Evolutionary conservation across 2,113 vertebrate species (phyloP).

Genomic region (Melanostigma gelatinosum): DNA sequence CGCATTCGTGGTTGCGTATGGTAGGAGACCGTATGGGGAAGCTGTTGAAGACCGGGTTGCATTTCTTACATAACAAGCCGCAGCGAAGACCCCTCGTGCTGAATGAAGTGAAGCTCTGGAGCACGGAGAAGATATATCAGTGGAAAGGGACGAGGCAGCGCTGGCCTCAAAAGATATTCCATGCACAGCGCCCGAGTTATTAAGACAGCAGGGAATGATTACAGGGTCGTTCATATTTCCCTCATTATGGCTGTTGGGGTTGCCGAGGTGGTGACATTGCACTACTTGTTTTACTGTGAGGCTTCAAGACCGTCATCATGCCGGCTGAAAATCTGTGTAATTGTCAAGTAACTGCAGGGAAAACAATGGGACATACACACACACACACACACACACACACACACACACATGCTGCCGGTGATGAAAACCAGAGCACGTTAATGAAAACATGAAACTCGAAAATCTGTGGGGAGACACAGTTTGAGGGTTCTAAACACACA

Average conservation of each 20-base stretch:
- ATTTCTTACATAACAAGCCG: conserved; percentile 61
- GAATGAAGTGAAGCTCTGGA: conserved; percentile 42
- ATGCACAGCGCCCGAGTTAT: conserved; percentile 35
- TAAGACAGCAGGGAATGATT: conserved; percentile 64
- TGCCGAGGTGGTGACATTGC: conserved; percentile 34
- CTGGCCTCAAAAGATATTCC: conserved; percentile 34
- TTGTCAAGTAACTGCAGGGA: conserved; percentile 11
- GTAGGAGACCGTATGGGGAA: conserved; percentile 16
- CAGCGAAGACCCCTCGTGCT: conserved; percentile 50
- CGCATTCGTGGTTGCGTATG: conserved; percentile 59
- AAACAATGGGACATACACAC: conserved; percentile 42
- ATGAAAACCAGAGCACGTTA: conserved; percentile 48
- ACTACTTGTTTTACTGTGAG: conserved; percentile 31
- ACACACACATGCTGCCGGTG: conserved; percentile 22
- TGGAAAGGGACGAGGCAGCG: conserved; percentile 40
- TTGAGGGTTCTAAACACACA: conserved; percentile 15
- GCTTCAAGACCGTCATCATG: not conserved
- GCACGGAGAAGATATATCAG: conserved; percentile 37
- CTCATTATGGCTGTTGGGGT: conserved; percentile 39
- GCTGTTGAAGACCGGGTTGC: conserved; percentile 40
- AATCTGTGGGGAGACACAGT: conserved; percentile 26
- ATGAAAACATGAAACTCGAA: conserved; percentile 27
- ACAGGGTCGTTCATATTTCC: conserved; percentile 47
- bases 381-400: conserved; percentile 30
- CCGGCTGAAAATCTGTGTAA: conserved; percentile 38